Conservation (phyloP, 2,113 vertebrate species). For the human region GRCh38 chr22:17418001-17418500, state of each 20-base stretch:
- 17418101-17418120: background rate
- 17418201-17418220: background rate
- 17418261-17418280: background rate
- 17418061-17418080: background rate
- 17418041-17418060: background rate
- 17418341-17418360: background rate
- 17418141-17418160: background rate
- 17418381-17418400: background rate
- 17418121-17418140: background rate
- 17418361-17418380: background rate
- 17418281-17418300: background rate
- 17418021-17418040: background rate
- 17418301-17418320: background rate
- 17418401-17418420: background rate
- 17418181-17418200: background rate
- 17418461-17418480: background rate
- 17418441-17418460: background rate
- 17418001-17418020: background rate
- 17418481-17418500: background rate
- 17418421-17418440: background rate
- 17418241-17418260: background rate
- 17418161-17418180: accelerated
- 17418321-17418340: background rate
- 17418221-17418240: background rate
- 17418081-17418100: background rate